These are phyloP conservation scores for Nerophis ophidion DNA, from an alignment of 2,113 vertebrate genomes.

Conservation along the genomic window DNA sequence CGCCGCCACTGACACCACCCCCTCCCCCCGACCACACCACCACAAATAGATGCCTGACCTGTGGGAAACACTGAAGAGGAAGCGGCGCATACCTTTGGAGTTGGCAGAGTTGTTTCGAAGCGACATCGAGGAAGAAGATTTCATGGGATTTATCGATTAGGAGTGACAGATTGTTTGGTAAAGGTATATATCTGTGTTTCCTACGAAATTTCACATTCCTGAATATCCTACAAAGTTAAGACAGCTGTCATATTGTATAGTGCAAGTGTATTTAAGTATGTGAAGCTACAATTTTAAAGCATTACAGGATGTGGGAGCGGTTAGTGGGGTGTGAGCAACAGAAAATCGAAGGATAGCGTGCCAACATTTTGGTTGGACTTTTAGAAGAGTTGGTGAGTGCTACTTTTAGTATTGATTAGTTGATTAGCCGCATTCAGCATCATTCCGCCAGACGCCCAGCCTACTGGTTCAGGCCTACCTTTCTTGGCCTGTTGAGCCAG, in stretches of 20 bases:
- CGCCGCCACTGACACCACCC: no score
- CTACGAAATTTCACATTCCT: no score
- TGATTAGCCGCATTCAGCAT: constrained; percentile 7
- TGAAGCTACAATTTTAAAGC: not conserved
- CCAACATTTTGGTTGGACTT: not conserved
- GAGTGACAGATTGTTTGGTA: no score
- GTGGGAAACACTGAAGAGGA: no score
- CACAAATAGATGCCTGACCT: no score
- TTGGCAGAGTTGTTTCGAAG: no score
- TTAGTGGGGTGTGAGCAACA: constrained; percentile 1
- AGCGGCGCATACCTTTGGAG: no score
- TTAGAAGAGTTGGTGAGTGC: not conserved
- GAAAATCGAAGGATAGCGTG: not conserved
- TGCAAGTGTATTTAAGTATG: not conserved
- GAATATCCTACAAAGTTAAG: no score
- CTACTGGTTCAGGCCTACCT: constrained; percentile 73
- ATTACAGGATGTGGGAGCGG: not conserved
- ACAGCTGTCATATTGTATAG: not conserved
- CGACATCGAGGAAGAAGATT: no score
- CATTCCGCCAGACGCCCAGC: constrained; percentile 22
- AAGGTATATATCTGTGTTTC: no score
- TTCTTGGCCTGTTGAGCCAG: constrained; percentile 86
- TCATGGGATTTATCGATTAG: no score
- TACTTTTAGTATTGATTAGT: constrained; percentile 22
- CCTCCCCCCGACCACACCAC: no score